A percentile compares a stretch with the other conserved stretches of the same genome.
Evolutionary conservation across 2,888 invertebrate species (phyloP).

Genomic region (Rhorus exstirpatorius): DNA sequence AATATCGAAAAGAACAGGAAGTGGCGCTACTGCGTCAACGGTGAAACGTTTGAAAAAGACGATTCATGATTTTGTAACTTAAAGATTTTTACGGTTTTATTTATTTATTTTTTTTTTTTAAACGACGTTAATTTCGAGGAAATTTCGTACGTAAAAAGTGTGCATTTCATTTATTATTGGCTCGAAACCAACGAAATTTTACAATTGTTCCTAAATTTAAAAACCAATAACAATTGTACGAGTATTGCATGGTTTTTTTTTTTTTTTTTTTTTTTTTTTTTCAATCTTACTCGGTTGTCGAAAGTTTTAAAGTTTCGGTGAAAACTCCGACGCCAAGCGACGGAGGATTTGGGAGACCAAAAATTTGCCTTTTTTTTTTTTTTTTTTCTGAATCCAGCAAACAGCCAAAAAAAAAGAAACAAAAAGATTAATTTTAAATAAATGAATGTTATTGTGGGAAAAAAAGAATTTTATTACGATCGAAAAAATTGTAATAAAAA

Average conservation of each 20-base stretch:
- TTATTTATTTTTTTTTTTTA: background rate
- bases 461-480: background rate
- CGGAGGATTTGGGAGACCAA: background rate
- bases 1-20: conserved; percentile 24
- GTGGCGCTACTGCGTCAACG: conserved; percentile 3
- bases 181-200: conserved; percentile 77
- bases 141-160: conserved; percentile 76
- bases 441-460: conserved; percentile 14
- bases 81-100: background rate
- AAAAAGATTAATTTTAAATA: conserved; percentile 2
- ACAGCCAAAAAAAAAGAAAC: background rate
- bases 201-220: conserved; percentile 78
- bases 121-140: conserved; percentile 1
- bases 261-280: conserved; percentile 29
- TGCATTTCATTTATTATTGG: conserved; percentile 77
- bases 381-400: background rate
- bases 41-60: conserved; percentile 52
- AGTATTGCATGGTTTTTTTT: conserved; percentile 38
- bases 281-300: conserved; percentile 22
- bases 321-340: too few relatives aligned
- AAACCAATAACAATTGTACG: conserved; percentile 59
- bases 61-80: conserved; percentile 63
- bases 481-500: background rate
- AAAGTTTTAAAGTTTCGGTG: conserved; percentile 36
- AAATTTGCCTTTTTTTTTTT: conserved; percentile 1